phyloP scores from a whole-genome alignment of 2,113 vertebrate species.

The Rhodinocichla rosea region DNA sequence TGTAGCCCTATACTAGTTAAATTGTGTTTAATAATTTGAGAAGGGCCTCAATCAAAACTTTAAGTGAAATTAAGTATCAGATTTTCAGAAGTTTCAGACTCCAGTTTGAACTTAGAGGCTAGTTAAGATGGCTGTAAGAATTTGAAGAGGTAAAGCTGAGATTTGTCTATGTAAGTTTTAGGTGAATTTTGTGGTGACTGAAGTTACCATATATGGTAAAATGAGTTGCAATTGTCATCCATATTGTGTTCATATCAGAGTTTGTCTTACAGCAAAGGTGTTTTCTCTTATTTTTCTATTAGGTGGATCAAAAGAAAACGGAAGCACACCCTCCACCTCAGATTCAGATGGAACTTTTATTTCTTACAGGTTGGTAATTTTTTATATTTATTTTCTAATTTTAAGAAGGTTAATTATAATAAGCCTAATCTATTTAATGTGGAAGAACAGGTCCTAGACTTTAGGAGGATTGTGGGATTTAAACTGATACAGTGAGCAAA shows the following conservation, averaged over 20 bases:
- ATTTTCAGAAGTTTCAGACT: neutral
- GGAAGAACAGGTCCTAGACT: neutral
- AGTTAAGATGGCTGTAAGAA: neutral
- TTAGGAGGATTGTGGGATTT: neutral
- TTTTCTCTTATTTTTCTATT: conserved; percentile 20
- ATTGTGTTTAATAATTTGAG: neutral
- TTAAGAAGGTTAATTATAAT: neutral
- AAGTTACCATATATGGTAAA: neutral
- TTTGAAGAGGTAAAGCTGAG: neutral
- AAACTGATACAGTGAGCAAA: neutral
- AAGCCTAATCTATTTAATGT: neutral
- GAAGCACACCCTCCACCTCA: conserved; percentile 60
- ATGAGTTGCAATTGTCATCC: neutral
- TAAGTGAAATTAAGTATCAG: neutral
- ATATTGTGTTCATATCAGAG: neutral
- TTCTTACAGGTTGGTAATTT: conserved; percentile 75
- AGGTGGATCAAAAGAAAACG: conserved; percentile 75
- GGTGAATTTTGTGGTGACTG: neutral
- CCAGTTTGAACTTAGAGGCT: neutral
- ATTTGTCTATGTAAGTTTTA: neutral
- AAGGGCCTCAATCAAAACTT: neutral
- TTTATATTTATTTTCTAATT: neutral
- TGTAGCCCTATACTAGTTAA: neutral
- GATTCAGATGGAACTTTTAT: conserved; percentile 76
- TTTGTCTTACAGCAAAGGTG: neutral